Evolutionary conservation across 2,113 vertebrate genomes (phyloP), one percentile per base, ranked within the genome.

Genomic region (Ellobius talpinus): DNA sequence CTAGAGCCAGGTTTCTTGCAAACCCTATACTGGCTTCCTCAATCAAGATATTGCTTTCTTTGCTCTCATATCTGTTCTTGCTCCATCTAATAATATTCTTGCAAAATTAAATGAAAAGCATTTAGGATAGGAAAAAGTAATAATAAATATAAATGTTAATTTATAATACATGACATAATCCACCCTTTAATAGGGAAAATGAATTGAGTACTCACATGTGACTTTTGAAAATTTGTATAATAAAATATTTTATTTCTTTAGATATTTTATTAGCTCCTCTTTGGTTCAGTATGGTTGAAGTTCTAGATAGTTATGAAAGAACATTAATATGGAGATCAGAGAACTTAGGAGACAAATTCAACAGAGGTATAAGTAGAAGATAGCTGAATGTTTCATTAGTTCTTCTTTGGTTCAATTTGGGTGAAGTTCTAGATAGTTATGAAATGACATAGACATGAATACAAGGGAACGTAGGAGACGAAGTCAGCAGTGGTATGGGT

Each of bases 181-280:
- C 50, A 63, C 5, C 3, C 3, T 93, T 94, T 95, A 6, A 47
- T 66, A 74, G 8, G 16, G 1, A 82, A 11, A 86, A 26, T 82
- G 61, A 61, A 21, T 47, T 95, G 45, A 93, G 2, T 29, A 29
- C 8, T 55, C 21, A 81, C 2, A 13, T 95, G 7, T 88, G 19
- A 95, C 92, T 95, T 90, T 95, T 93, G 11, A 87, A 92, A 42
- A 36, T 90, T 1, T 91, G 45, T 47, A 88, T 87, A 95, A 77
- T 78, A 45, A 95, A 85, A 9, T 89, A 70, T 36, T 39, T 91
- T 95, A 74, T 78, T 52, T 23, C 31, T 87, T 33, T 76, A 85
- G 73, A 33, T 78, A 78, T 31, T 47, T 31, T 78, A 78, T 47
- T 68, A 94, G 19, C 1, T 24, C 26, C 39, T 26, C 26, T 91